Evolutionary conservation across 2,888 invertebrate species (phyloP), one percentile per base, ranked within the genome.

Genomic region (Temnothorax ravouxi): DNA sequence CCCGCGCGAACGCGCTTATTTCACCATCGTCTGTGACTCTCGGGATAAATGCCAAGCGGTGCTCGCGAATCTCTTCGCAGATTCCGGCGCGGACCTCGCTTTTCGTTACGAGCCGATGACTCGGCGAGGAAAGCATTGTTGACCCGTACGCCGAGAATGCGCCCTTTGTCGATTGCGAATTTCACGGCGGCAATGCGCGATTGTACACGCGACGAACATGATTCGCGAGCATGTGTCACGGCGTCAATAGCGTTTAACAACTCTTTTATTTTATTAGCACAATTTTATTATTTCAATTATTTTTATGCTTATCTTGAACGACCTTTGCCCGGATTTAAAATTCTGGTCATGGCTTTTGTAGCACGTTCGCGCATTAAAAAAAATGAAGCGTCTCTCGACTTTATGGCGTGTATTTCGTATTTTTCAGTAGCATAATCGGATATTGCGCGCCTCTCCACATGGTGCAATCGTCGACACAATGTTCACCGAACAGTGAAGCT

Each of bases 1-100:
- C 74, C 77, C 72, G 44, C 54, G 81, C 64, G 77, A 77, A 85
- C 85, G 83, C 74, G 81, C 64, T 83, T 80, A 74, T 88, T 88
- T 80, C 88, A 77, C 80, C 88, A 84, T 83, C 86, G 85, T 83
- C 80, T 56, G 50, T 38, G 67, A 69, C 67, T 74, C n/a, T 18
- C 59, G 18, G 54, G 74, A 54, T 83, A 88, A 89, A 89, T 89
- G 89, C 87, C 89, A 89, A 82, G 87, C 74, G 41, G n/a, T 25
- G 69, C 77, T 77, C 76, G 87, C 79, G 88, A 85, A 86, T 87
- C 87, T 86, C 86, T 77, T 64, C 76, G 41, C 62, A 54, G 9
- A 61, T 66, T 69, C 54, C 56, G 54, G 6, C 21, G 34, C n/a
- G 21, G 38, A 62, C 50, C 29, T 29, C 61, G 47, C 25, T 54